Evolutionary conservation across 2,888 invertebrate genomes (phyloP).

Genomic region (Belgica antarctica): DNA sequence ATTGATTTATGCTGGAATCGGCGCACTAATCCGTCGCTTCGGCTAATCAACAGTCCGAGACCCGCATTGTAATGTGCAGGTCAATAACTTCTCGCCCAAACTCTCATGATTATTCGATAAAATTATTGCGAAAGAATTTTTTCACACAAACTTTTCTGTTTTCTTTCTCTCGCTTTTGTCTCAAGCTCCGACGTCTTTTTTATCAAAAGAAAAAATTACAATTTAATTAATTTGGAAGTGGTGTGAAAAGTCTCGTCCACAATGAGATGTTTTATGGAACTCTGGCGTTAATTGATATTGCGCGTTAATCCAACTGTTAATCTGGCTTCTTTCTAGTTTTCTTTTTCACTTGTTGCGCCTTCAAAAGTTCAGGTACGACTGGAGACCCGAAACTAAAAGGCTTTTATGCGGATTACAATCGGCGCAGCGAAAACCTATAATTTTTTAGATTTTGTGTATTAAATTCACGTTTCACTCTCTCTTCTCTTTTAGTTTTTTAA

Average conservation of each 20-base stretch:
- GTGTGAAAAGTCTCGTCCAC: conserved; percentile 24
- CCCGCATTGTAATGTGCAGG: too few species aligned
- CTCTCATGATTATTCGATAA: not conserved
- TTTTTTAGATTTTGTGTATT: conserved; percentile 21
- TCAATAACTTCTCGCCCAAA: conserved; percentile 8
- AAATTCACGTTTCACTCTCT: conserved; percentile 39
- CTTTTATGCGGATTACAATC: conserved; percentile 26
- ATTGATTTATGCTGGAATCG: conserved; percentile 11
- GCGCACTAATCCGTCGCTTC: conserved; percentile 6
- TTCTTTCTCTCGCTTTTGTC: not conserved
- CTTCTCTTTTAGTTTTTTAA: conserved; percentile 16
- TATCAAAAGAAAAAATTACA: conserved; percentile 27
- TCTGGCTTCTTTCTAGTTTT: not conserved
- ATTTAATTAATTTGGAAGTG: conserved; percentile 34
- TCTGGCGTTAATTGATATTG: conserved; percentile 6
- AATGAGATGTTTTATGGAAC: conserved; percentile 5
- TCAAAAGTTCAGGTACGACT: conserved; percentile 34
- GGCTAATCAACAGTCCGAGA: not conserved
- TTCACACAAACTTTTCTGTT: conserved; percentile 2
- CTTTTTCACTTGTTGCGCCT: conserved; percentile 47
- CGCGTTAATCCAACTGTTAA: not conserved
- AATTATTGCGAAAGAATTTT: conserved; percentile 34
- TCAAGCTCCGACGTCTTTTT: not conserved
- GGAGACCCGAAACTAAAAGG: conserved; percentile 5
- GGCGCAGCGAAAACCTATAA: conserved; percentile 25